Evolutionary conservation across 1,140 invertebrate species (phyloP).

Genomic region (Heterodera carotae): DNA sequence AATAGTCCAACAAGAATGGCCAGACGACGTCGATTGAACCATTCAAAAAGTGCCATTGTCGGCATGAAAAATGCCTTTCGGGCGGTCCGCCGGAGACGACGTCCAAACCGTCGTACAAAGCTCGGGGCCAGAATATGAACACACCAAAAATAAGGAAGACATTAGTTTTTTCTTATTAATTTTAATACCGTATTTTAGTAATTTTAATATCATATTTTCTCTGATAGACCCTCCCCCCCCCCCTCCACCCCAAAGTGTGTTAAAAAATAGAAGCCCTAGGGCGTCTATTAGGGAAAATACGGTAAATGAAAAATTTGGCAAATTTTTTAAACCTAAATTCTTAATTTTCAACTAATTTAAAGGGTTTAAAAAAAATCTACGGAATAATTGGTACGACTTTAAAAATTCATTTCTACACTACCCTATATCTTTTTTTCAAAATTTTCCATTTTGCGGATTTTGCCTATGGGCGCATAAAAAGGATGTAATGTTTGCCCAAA

Average conservation of each 20-base stretch:
- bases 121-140: background rate
- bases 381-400: too few species aligned
- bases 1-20: constrained; percentile 11
- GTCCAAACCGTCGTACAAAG: background rate
- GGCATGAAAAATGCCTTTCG: background rate
- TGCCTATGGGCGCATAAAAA: too few species aligned
- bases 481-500: background rate
- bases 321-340: too few species aligned
- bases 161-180: background rate
- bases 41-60: constrained; percentile 15
- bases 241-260: too few species aligned
- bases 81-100: background rate
- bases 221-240: too few species aligned
- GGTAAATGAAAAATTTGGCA: too few species aligned
- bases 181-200: background rate
- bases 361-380: too few species aligned
- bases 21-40: constrained; percentile 20
- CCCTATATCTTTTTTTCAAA: background rate
- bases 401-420: too few species aligned
- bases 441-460: background rate
- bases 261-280: too few species aligned
- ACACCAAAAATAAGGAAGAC: background rate
- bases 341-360: too few species aligned
- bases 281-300: too few species aligned
- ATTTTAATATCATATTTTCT: too few species aligned